Conservation (phyloP, 2,113 vertebrate genomes). For the Mustelus asterias region DNA sequence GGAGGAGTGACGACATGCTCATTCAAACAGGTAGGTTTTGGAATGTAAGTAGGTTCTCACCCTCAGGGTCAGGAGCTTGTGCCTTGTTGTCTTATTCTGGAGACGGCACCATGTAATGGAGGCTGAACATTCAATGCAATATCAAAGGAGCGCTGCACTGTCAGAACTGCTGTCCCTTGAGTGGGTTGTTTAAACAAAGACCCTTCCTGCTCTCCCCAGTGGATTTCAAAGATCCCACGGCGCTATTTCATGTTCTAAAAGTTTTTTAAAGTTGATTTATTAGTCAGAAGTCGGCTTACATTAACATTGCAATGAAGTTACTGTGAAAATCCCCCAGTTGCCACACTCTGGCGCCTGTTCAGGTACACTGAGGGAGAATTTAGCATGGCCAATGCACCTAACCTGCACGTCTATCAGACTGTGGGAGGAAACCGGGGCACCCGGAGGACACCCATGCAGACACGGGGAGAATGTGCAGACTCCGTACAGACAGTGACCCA, state of each 20-base stretch:
- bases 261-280: too few relatives aligned
- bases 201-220: neutral
- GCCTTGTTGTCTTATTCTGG: neutral
- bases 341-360: too few relatives aligned
- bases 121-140: neutral
- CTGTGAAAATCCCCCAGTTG: too few relatives aligned
- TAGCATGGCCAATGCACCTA: too few relatives aligned
- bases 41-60: neutral
- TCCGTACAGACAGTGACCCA: too few relatives aligned
- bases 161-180: neutral
- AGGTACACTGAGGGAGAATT: too few relatives aligned
- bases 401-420: too few relatives aligned
- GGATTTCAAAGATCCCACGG: neutral
- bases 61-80: neutral
- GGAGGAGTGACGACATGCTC: neutral
- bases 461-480: too few relatives aligned
- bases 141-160: neutral
- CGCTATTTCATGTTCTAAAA: neutral
- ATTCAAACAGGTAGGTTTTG: neutral
- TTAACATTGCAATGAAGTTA: too few relatives aligned
- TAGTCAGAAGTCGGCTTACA: too few relatives aligned
- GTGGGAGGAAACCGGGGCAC: too few relatives aligned
- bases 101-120: neutral
- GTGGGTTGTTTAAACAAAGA: neutral
- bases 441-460: too few relatives aligned